Evolutionary conservation across 1,140 invertebrate genomes (phyloP), one percentile per base, ranked within the genome.

Genomic region (Dinothrombium tinctorium): DNA sequence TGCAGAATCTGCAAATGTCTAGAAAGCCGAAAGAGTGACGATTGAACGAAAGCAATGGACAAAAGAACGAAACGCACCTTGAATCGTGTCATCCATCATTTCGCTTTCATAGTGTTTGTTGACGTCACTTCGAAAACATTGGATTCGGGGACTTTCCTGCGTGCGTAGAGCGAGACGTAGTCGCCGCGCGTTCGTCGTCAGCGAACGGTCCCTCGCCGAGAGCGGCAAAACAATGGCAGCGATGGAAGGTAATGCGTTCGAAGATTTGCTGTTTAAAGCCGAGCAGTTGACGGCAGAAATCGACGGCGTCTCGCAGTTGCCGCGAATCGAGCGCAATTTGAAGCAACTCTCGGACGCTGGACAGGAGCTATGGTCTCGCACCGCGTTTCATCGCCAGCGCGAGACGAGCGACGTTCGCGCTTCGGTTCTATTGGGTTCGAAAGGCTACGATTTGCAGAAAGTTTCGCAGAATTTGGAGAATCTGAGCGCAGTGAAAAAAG

Each of bases 1-100:
- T 69, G 63, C 92, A 99, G 40, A 99, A 90, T 47, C 92, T 73
- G 62, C 92, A 98, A 53, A 99, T 94, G 62, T 92, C 83, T 36
- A 8, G 12, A 21, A 35, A 4, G 33, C 20, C 4, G 14, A 9
- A 21, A 8, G 6, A 20, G n/a, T n/a, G n/a, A n/a, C n/a, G n/a
- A n/a, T n/a, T n/a, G n/a, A n/a, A n/a, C n/a, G n/a, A n/a, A n/a
- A n/a, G n/a, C n/a, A n/a, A n/a, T n/a, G n/a, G n/a, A n/a, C n/a
- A n/a, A n/a, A n/a, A n/a, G n/a, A n/a, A n/a, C n/a, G n/a, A n/a
- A n/a, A n/a, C n/a, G n/a, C n/a, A n/a, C n/a, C n/a, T n/a, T n/a
- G n/a, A n/a, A n/a, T n/a, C n/a, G n/a, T n/a, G n/a, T n/a, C n/a
- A n/a, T n/a, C n/a, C n/a, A n/a, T n/a, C n/a, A n/a, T n/a, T n/a